These are phyloP conservation scores for Bradypodion pumilum DNA, from an alignment of 2,797 vertebrate genomes.

Conservation along the genomic window DNA sequence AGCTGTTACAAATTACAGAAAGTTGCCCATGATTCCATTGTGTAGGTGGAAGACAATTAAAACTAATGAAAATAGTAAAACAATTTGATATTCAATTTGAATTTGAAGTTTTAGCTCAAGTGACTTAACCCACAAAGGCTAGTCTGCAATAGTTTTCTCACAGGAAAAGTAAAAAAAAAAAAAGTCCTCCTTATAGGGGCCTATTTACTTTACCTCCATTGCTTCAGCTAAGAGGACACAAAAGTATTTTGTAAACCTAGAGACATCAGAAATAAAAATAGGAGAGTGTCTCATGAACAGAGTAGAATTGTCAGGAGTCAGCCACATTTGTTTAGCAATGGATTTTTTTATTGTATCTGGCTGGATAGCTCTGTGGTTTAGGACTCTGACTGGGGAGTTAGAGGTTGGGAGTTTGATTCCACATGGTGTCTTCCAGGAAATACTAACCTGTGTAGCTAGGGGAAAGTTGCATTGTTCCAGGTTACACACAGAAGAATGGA, in stretches of 20 bases:
- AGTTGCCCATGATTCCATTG: neutral
- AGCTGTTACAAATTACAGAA: neutral
- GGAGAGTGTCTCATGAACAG: too few relatives aligned
- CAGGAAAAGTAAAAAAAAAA: constrained; percentile 7
- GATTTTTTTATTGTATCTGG: too few relatives aligned
- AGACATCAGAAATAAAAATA: too few relatives aligned
- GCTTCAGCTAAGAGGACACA: neutral
- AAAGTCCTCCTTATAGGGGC: neutral
- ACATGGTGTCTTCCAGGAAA: too few relatives aligned
- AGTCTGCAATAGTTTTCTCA: constrained; percentile 21
- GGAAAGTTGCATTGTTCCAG: too few relatives aligned
- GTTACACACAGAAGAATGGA: too few relatives aligned
- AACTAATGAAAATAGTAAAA: constrained; percentile 14
- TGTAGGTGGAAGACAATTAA: constrained; percentile 4
- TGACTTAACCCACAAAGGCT: neutral
- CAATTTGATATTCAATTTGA: constrained; percentile 3
- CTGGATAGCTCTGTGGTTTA: too few relatives aligned
- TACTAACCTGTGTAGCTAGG: too few relatives aligned
- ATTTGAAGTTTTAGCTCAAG: constrained; percentile 1
- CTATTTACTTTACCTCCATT: neutral
- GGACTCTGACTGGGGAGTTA: too few relatives aligned
- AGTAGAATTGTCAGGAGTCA: too few relatives aligned
- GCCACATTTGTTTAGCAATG: constrained; percentile 7
- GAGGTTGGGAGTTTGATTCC: too few relatives aligned
- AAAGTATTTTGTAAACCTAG: rapidly evolving